Conservation (phyloP, 2,888 invertebrate species). For the Aphelenchoides bicaudatus region DNA sequence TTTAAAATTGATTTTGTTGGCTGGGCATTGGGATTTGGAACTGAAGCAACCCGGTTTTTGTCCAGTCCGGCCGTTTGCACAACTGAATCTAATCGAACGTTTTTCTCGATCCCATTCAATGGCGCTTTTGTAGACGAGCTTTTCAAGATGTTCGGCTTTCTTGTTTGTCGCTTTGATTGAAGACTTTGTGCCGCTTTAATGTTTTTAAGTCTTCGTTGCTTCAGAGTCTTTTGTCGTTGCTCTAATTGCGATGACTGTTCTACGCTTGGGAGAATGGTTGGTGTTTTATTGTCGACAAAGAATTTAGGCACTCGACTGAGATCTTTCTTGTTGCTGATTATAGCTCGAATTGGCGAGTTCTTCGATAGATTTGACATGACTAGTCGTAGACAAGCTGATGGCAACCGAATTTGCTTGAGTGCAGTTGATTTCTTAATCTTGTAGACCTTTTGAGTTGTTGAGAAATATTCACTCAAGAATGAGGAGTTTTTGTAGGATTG, state of each 20-base stretch:
- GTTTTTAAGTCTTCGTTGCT: not conserved
- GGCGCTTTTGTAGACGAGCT: not conserved
- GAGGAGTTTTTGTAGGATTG: not conserved
- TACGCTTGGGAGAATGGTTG: constrained; percentile 8
- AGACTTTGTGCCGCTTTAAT: not conserved
- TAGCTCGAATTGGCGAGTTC: not conserved
- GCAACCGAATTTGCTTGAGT: not conserved
- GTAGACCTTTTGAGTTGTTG: no score
- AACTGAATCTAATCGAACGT: not conserved
- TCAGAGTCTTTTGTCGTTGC: no score
- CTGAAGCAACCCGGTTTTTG: no score
- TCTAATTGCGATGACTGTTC: no score
- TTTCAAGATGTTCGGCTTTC: constrained; percentile 3
- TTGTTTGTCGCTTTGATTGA: not conserved
- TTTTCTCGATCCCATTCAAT: constrained; percentile 2
- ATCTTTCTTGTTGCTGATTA: not conserved
- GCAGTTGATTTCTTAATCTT: not conserved
- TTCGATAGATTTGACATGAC: not conserved
- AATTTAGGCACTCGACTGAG: not conserved
- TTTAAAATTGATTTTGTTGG: constrained; percentile 3
- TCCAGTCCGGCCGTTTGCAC: not conserved
- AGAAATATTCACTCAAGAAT: not conserved
- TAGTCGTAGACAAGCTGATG: not conserved
- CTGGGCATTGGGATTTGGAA: constrained; percentile 11
- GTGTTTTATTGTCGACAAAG: not conserved